Base-by-base conservation (phyloP, 1,140 invertebrate genomes). In the Nephotettix cincticeps region DNA sequence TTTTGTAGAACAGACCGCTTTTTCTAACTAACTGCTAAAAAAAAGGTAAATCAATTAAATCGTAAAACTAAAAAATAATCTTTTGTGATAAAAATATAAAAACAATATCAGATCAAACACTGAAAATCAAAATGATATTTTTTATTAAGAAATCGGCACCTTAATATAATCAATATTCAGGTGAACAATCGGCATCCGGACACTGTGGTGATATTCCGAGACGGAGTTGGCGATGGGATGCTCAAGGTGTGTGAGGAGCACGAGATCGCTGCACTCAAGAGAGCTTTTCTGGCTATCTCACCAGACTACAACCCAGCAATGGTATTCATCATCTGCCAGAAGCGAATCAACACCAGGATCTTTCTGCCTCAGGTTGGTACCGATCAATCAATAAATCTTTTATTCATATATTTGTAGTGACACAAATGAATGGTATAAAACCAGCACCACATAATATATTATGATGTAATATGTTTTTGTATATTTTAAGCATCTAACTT, bases 161-260 rank as follows among this genome's bases (percentile, higher is more conserved):
- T n/a, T n/a, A n/a, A n/a, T 36, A 36, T 36, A 14, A 14, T 21
- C 19, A 11, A n/a, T 68, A 75, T 80, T 27, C 68, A 88, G 85
- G 75, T 73, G 13, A 93, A 94, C 79, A 88, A 87, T 0, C 54
- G 27, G 30, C 86, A 86, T 70, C 95, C 96, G 0, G 85, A 90
- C 1, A 89, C 87, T 75, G 92, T 98, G 32, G 85, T 98, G 6
- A 87, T 98, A 21, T 98, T 90, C 81, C 85, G 96, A 70, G 96
- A 99, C 83, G 96, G 96, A 32, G 93, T 98, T 1, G 90, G 94
- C 19, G 95, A 98, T 81, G 94, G 95, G 0, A 91, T 96, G 78
- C 75, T 98, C 1, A 83, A 87, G 1, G 75, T 85, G 0, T 86
- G 93, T 3, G 78, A 83, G 40, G 83, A 90, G 0, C 91, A 92